These are phyloP conservation scores for Pandemis heparana DNA, from an alignment of 2,888 invertebrate genomes.

Conservation along the genomic window DNA sequence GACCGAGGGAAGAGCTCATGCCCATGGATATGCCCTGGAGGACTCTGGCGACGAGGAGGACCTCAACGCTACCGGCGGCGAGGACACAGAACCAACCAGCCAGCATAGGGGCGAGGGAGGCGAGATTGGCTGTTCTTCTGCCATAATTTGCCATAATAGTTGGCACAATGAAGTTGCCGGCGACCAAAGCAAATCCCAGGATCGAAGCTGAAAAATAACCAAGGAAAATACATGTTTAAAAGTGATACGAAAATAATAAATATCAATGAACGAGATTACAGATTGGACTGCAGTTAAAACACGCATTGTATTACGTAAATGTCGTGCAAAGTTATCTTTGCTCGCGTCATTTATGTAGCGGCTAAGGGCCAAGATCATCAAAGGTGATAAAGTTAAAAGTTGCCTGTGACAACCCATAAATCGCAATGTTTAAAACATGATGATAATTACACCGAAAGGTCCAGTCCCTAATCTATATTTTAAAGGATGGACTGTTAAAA, in stretches of 20 bases:
- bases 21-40: slow-evolving; percentile 78
- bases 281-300: not conserved
- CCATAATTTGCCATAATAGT: slow-evolving; percentile 81
- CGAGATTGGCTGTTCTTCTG: slow-evolving; percentile 75
- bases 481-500: no score
- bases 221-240: not conserved
- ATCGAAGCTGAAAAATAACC: slow-evolving; percentile 61
- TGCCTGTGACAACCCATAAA: not conserved
- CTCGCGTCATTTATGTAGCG: not conserved
- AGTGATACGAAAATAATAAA: not conserved
- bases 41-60: slow-evolving; percentile 60
- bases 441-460: no score
- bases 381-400: not conserved
- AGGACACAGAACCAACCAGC: slow-evolving; percentile 81
- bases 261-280: not conserved
- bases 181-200: slow-evolving; percentile 59
- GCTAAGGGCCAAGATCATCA: not conserved
- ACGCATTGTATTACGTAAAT: not conserved
- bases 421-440: not conserved
- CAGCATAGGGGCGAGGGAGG: slow-evolving; percentile 73
- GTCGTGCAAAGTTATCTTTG: slow-evolving; percentile 2
- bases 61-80: slow-evolving; percentile 62
- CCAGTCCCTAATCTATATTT: no score
- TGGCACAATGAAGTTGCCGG: slow-evolving; percentile 61
- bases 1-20: slow-evolving; percentile 70